A percentile compares a stretch with the other conserved stretches of the same genome.
Conservation (phyloP, 2,888 invertebrate species). For the Luperina nickerlii region DNA sequence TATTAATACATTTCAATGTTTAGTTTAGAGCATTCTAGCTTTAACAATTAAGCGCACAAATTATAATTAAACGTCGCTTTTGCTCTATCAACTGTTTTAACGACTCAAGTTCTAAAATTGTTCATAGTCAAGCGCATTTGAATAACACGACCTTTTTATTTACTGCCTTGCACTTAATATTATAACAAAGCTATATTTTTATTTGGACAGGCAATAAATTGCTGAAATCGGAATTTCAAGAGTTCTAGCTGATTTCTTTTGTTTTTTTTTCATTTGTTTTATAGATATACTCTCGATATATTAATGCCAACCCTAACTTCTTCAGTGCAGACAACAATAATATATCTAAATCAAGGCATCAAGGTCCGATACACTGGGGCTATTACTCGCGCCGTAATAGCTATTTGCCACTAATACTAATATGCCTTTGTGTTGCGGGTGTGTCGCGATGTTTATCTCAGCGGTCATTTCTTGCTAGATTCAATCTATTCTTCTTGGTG, state of each 20-base stretch:
- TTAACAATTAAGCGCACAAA: conserved; percentile 30
- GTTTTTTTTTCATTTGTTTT: conserved; percentile 42
- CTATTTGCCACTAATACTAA: conserved; percentile 77
- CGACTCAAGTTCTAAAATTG: conserved; percentile 39
- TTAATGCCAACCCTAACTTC: conserved; percentile 56
- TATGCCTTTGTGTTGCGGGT: conserved; percentile 75
- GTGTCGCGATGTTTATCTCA: conserved; percentile 74
- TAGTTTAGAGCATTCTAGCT: conserved; percentile 6
- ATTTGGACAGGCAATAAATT: conserved; percentile 34
- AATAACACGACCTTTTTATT: conserved; percentile 35
- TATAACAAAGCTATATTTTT: conserved; percentile 12
- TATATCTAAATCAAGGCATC: conserved; percentile 68
- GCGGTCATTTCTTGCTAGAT: conserved; percentile 67
- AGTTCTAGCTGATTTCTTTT: not conserved
- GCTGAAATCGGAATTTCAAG: conserved; percentile 8
- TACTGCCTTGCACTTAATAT: conserved; percentile 2
- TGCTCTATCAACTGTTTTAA: conserved; percentile 40
- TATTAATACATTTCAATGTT: conserved; percentile 6
- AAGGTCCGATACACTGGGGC: conserved; percentile 57
- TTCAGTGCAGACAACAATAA: conserved; percentile 60
- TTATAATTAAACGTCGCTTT: conserved; percentile 27
- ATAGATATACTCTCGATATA: conserved; percentile 43
- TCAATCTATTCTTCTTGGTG: conserved; percentile 69
- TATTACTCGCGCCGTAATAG: conserved; percentile 66
- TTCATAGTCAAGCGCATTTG: conserved; percentile 40